phyloP scores from a whole-genome alignment of 2,113 vertebrate species.

The Proterorhinus semilunaris region DNA sequence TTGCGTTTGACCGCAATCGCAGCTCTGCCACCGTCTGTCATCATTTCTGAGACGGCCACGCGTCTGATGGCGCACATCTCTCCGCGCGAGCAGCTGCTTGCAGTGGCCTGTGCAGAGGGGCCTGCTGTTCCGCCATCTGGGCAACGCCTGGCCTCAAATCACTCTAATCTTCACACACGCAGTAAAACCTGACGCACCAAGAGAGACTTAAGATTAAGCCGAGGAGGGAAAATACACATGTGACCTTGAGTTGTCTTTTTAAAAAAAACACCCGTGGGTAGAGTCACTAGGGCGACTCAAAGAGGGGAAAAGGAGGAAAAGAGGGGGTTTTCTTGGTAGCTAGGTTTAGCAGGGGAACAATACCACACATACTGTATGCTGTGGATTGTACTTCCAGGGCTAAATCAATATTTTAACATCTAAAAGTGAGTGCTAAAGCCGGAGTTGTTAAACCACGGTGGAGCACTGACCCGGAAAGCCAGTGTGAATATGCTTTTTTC shows the following conservation, averaged over 20 bases:
- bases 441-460: conserved; percentile 46
- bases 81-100: conserved; percentile 62
- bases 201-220: conserved; percentile 26
- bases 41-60: conserved; percentile 45
- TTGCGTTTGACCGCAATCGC: no score
- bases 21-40: conserved; percentile 30
- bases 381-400: conserved; percentile 29
- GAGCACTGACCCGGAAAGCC: conserved; percentile 52
- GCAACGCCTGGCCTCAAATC: conserved; percentile 70
- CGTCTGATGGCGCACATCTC: no score
- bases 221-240: conserved; percentile 46
- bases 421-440: conserved; percentile 58
- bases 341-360: conserved; percentile 25
- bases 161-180: conserved; percentile 67
- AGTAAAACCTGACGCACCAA: conserved; percentile 44
- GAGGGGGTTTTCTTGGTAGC: conserved; percentile 1
- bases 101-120: conserved; percentile 66
- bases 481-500: conserved; percentile 26
- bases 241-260: conserved; percentile 21
- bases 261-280: conserved; percentile 8
- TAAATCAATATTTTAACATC: conserved; percentile 64
- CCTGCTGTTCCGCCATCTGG: conserved; percentile 75
- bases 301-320: no score
- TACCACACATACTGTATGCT: conserved; percentile 13
- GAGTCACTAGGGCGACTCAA: neutral